Evolutionary conservation across 2,888 invertebrate genomes (phyloP), one percentile per base, ranked within the genome.

Genomic region (Abscondita cerata): DNA sequence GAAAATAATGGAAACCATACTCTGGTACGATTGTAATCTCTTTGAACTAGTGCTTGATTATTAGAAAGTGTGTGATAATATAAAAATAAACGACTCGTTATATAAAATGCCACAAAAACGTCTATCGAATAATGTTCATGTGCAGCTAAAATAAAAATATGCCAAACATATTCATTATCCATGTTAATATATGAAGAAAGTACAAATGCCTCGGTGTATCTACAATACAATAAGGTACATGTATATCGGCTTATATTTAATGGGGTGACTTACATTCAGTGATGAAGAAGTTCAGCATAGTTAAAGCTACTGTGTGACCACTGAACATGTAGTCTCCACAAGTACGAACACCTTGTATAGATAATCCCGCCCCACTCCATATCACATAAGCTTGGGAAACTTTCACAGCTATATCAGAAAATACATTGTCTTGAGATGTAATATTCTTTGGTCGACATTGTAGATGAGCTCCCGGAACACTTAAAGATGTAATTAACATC

Each of bases 321-420:
- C 95, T 96, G 83, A 99, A 99, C 98, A 99, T 99, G 82, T 99
- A 99, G 83, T 99, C 99, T 0, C 99, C 99, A 79, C 99, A 99
- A 0, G 98, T 97, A 65, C 98, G 85, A 0, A 98, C 97, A 40
- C 97, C 97, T 76, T 96, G 91, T 72, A 97, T 95, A 1, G 96
- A 95, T 95, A 99, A 96, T 52, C 99, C 99, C 51, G 97, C 91
- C 11, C 98, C 96, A 76, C 93, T 90, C 97, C 98, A 99, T 73
- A 99, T 99, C 64, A 93, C 89, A 79, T 96, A 95, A 9, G 95
- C 95, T 55, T 81, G 80, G 6, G 79, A 76, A 31, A 81, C 68
- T 70, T 80, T 81, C 44, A 74, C 73, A 11, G 76, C 73, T 25
- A 81, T 61, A 69, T 81, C 78, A 52, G 72, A 75, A 68, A 80